Base-by-base conservation (phyloP, 2,888 invertebrate genomes). In the Pseudococcus jackbeardsleyi region DNA sequence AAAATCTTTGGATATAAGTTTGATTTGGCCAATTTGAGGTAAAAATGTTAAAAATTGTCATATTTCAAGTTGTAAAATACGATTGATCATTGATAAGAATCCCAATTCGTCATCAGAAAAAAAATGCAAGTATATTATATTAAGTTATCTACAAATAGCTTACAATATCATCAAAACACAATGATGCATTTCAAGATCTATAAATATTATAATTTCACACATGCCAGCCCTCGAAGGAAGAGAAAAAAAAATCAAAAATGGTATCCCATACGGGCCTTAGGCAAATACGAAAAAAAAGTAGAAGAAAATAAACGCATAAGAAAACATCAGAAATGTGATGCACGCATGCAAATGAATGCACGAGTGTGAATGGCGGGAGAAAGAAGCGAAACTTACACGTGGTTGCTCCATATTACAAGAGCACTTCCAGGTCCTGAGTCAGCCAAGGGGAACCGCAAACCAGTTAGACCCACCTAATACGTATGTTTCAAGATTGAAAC, bases 381-480 rank as follows among this genome's bases (percentile, higher is more conserved):
- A 85, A 85, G 85, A 64, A 64, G 85, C 85, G 54, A 59, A 85
- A 39, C 59, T 26, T 85, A 85, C 85, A 85, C 85, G 85, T 85
- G 85, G 64, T 85, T 85, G 85, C 85, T 85, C 85, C 42, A 85
- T 59, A 85, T 85, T 85, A 85, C 39, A 15, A 85, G 85, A 85
- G 85, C 39, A 85, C 85, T 85, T 85, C 85, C 85, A 85, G 85
- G 85, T 85, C 59, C 85, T 59, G 59, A 85, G 59, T 68, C 59
- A 85, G 59, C 54, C 39, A 85, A 59, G 85, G 68, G 85, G 85
- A 50, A 64, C 85, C 59, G 85, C 39, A 85, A 85, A 85, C 85
- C 85, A 85, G 85, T 85, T 85, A 85, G 85, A 85, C 85, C 85
- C 85, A 85, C 85, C 85, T 85, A 85, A 64, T 59, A 42, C 59